phyloP scores from a whole-genome alignment of 2,888 invertebrate species.

The Drosophila austrosaltans region DNA sequence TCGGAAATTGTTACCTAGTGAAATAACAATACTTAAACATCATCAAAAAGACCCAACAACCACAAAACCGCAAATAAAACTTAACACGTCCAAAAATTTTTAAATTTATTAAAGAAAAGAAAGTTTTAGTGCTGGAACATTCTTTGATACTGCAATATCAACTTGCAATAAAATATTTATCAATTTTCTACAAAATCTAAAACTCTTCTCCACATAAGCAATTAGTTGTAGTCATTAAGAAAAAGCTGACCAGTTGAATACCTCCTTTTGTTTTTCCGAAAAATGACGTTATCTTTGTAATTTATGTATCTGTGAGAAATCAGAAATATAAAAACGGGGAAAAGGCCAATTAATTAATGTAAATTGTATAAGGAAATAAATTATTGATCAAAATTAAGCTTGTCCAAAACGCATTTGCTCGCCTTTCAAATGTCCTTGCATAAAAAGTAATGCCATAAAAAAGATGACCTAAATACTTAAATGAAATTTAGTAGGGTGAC shows the following conservation, averaged over 20 bases:
- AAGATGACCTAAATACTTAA: slow-evolving; percentile 59
- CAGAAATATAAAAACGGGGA: neutral
- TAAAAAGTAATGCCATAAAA: slow-evolving; percentile 19
- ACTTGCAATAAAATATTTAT: too few species aligned
- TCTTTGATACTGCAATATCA: neutral
- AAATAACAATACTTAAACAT: neutral
- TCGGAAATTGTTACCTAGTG: neutral
- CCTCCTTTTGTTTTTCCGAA: neutral
- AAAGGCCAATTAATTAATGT: slow-evolving; percentile 66
- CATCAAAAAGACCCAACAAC: neutral
- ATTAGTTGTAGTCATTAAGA: neutral
- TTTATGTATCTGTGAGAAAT: neutral
- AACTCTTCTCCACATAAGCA: too few species aligned
- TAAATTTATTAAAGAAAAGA: neutral
- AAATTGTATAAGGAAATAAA: slow-evolving; percentile 50
- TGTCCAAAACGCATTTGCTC: slow-evolving; percentile 46
- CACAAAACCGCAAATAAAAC: neutral
- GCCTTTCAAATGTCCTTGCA: slow-evolving; percentile 75
- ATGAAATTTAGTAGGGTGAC: slow-evolving; percentile 34
- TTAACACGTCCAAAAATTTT: neutral
- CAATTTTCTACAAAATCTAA: too few species aligned
- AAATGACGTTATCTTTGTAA: neutral
- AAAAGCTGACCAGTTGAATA: neutral
- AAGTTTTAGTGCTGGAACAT: neutral
- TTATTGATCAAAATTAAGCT: slow-evolving; percentile 53